These are phyloP conservation scores for Melitaea cinxia DNA, from an alignment of 1,140 invertebrate species.

Conservation along the genomic window DNA sequence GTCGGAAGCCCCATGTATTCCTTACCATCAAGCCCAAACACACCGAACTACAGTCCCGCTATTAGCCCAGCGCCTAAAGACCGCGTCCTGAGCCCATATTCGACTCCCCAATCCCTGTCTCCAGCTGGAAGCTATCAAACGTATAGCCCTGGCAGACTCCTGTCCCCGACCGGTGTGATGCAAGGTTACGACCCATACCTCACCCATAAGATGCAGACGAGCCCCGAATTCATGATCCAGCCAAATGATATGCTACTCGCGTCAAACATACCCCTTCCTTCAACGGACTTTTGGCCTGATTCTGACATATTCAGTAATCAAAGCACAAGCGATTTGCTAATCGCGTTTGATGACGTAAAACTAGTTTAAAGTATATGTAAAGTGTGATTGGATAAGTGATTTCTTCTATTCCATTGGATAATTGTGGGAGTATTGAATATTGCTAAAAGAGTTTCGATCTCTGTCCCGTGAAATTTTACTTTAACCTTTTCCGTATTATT, in stretches of 20 bases:
- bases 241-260: conserved; percentile 57
- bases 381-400: conserved; percentile 52
- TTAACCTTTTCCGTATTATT: conserved; percentile 20
- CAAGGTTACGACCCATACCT: conserved; percentile 69
- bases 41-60: conserved; percentile 56
- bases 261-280: conserved; percentile 48
- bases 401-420: conserved; percentile 47
- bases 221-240: conserved; percentile 58
- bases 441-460: conserved; percentile 28
- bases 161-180: conserved; percentile 57
- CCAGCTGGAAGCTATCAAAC: conserved; percentile 63
- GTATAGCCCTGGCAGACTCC: conserved; percentile 59
- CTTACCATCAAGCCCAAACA: conserved; percentile 63
- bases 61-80: conserved; percentile 66
- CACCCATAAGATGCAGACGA: conserved; percentile 65
- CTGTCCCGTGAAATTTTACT: conserved; percentile 4
- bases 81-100: conserved; percentile 64
- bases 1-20: conserved; percentile 69
- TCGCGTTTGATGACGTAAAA: conserved; percentile 72
- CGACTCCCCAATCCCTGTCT: conserved; percentile 66
- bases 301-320: conserved; percentile 67
- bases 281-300: conserved; percentile 67
- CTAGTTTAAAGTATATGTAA: conserved; percentile 38
- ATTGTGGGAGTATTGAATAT: conserved; percentile 36
- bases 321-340: conserved; percentile 62